These are phyloP conservation scores for Margaritifera margaritifera DNA, from an alignment of 2,888 invertebrate species.

Conservation along the genomic window DNA sequence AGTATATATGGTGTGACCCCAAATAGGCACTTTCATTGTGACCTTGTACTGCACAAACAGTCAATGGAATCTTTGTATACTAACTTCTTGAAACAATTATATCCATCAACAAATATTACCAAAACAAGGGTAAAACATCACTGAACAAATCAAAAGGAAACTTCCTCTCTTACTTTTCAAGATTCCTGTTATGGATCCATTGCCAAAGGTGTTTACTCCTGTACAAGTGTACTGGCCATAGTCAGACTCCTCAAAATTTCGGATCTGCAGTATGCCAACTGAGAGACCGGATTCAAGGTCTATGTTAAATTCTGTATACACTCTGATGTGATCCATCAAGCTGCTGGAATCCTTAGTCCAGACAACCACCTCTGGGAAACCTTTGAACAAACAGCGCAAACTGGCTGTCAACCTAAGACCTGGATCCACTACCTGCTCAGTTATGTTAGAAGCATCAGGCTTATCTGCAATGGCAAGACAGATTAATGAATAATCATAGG, in stretches of 20 bases:
- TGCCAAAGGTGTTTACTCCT: conserved; percentile 9
- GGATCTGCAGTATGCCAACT: background rate
- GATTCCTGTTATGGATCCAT: conserved; percentile 3
- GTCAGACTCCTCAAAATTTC: conserved; percentile 4
- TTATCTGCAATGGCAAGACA: conserved; percentile 6
- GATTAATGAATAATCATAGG: no score
- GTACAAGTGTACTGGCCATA: conserved; percentile 8
- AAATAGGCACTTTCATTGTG: no score
- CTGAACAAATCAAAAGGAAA: background rate
- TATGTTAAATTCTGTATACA: no score
- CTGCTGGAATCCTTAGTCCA: no score
- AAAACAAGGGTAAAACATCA: background rate
- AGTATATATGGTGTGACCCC: no score
- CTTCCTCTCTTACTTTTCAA: conserved; percentile 6
- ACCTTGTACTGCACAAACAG: no score
- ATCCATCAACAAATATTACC: background rate
- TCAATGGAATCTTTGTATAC: no score
- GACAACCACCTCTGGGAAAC: conserved; percentile 8
- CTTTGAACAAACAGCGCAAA: conserved; percentile 9
- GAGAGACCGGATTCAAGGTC: background rate
- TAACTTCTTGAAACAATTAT: no score
- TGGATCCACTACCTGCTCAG: background rate
- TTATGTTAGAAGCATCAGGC: conserved; percentile 1
- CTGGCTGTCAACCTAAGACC: conserved; percentile 1
- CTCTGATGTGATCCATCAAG: no score